A percentile compares a stretch with the other conserved stretches of the same genome.
Evolutionary conservation across 2,888 invertebrate species (phyloP).

Genomic region (Polydesmus complanatus): DNA sequence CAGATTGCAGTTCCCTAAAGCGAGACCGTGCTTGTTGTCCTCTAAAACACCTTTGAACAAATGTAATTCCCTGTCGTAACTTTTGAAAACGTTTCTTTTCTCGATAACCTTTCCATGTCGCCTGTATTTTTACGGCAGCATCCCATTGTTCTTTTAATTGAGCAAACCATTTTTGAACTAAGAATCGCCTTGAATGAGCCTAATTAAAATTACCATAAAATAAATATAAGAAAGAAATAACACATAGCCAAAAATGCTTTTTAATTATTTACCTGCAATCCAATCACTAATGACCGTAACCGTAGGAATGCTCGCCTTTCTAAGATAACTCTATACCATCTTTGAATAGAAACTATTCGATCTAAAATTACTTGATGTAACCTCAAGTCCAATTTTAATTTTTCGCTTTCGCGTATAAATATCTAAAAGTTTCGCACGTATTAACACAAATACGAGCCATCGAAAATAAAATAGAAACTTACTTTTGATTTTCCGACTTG

Average conservation of each 20-base stretch:
- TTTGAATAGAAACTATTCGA: conserved; percentile 77
- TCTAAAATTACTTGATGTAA: conserved; percentile 88
- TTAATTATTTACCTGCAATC: conserved; percentile 44
- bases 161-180: conserved; percentile 42
- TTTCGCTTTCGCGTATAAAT: conserved; percentile 85
- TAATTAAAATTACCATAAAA: conserved; percentile 29
- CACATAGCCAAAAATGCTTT: background rate
- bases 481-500: conserved; percentile 75
- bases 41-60: conserved; percentile 57
- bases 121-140: conserved; percentile 54
- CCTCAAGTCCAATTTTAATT: conserved; percentile 77
- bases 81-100: conserved; percentile 52
- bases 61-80: conserved; percentile 43
- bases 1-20: background rate
- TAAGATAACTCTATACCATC: conserved; percentile 73
- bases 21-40: conserved; percentile 46
- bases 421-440: conserved; percentile 34
- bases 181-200: conserved; percentile 50
- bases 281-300: conserved; percentile 54
- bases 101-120: conserved; percentile 57
- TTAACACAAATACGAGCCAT: background rate
- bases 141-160: conserved; percentile 30
- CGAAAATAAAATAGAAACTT: background rate
- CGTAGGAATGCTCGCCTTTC: conserved; percentile 63
- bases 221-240: background rate